These are phyloP conservation scores for Phocoena phocoena DNA, from an alignment of 2,113 vertebrate species.

Conservation along the genomic window DNA sequence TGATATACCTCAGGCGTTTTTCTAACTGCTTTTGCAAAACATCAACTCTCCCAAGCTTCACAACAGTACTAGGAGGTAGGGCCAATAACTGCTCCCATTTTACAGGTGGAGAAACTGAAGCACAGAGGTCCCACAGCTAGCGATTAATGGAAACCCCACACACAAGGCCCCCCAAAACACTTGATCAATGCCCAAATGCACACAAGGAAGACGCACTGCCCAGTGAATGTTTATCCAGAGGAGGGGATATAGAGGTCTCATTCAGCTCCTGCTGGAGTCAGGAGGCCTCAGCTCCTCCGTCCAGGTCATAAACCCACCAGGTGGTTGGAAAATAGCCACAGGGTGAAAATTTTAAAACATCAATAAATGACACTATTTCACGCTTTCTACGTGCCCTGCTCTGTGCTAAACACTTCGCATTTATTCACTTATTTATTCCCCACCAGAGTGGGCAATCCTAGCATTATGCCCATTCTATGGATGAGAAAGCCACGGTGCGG, in stretches of 20 bases:
- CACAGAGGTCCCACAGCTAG: neutral
- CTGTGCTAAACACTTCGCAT: neutral
- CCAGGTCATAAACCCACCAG: neutral
- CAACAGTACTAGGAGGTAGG: neutral
- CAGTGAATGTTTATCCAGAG: neutral
- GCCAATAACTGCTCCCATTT: neutral
- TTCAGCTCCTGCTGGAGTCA: neutral
- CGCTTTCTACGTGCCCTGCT: neutral
- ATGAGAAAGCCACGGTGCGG: neutral
- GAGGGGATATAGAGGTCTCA: neutral
- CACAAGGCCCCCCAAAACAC: neutral
- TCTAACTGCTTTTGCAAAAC: neutral
- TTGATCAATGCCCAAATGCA: neutral
- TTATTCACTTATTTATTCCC: no score
- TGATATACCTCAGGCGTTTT: neutral
- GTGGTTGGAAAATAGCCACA: neutral
- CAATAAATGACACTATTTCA: neutral
- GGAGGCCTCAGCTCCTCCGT: neutral
- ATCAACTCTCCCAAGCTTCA: neutral
- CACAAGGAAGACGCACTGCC: neutral
- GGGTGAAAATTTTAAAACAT: neutral
- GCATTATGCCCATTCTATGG: neutral
- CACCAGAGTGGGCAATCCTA: fast-evolving
- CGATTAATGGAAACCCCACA: neutral
- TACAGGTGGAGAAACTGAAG: neutral